Conservation (phyloP, 2,888 invertebrate genomes). For the Buathra laborator region DNA sequence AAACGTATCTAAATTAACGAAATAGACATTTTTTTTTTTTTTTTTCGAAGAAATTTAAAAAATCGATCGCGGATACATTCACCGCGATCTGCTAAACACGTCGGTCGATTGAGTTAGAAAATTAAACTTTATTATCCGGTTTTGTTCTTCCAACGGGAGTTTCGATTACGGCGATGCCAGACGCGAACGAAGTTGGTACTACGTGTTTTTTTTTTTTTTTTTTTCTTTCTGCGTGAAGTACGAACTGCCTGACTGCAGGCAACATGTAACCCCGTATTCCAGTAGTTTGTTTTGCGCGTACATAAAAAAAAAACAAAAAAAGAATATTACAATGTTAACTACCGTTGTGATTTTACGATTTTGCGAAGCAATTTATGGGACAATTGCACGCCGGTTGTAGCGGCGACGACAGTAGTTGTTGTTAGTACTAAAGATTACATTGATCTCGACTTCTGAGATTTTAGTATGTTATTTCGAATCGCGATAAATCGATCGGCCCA, state of each 20-base stretch:
- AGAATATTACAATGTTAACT: background rate
- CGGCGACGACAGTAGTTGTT: no score
- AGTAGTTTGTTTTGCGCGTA: background rate
- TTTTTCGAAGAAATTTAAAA: background rate
- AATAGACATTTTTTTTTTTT: background rate
- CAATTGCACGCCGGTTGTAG: background rate
- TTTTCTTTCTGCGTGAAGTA: background rate
- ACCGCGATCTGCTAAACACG: conserved; percentile 12
- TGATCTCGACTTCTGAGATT: no score
- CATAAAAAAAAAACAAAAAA: background rate
- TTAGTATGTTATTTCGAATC: no score
- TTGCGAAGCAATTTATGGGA: background rate
- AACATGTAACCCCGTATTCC: no score
- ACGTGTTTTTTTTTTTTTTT: conserved; percentile 35
- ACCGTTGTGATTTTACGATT: conserved; percentile 12
- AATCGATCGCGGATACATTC: no score
- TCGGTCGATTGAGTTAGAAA: conserved; percentile 51
- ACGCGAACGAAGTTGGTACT: conserved; percentile 18
- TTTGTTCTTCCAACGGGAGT: conserved; percentile 52
- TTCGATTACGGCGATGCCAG: conserved; percentile 35
- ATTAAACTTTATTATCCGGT: conserved; percentile 58
- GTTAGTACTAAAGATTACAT: no score
- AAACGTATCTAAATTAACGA: background rate
- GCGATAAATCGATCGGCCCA: no score
- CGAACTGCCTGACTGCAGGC: no score